Evolutionary conservation across 2,797 vertebrate species (phyloP).

Genomic region (Sebastes cheni): DNA sequence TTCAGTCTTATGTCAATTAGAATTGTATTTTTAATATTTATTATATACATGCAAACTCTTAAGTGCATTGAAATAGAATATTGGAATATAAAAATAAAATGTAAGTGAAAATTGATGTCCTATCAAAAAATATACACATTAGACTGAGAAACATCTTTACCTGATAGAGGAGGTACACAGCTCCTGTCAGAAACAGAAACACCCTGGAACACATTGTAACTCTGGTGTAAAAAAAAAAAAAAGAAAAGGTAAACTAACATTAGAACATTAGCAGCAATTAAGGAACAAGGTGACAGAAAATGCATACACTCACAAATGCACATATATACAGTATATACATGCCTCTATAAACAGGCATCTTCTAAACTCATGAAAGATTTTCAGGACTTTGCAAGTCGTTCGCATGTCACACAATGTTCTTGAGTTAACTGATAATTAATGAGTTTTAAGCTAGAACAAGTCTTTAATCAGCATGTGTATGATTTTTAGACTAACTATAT

Average conservation of each 20-base stretch:
- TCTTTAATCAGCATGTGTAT: background rate
- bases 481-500: background rate
- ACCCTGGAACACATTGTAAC: slow-evolving; percentile 48
- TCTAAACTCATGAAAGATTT: background rate
- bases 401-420: background rate
- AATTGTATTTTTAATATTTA: background rate
- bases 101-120: background rate
- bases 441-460: background rate
- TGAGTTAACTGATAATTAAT: background rate
- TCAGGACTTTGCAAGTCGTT: background rate
- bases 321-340: background rate
- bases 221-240: background rate
- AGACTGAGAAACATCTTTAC: slow-evolving; percentile 19
- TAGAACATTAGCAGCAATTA: background rate
- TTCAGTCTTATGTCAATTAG: background rate
- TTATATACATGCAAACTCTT: background rate
- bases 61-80: background rate
- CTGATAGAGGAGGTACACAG: slow-evolving; percentile 20
- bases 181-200: slow-evolving; percentile 34
- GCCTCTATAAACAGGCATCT: background rate
- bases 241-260: background rate
- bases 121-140: background rate
- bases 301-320: background rate
- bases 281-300: background rate
- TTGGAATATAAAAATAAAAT: background rate